Evolutionary conservation across 2,797 vertebrate species (phyloP), one percentile per base, ranked within the genome.

Genomic region (Sparus aurata): DNA sequence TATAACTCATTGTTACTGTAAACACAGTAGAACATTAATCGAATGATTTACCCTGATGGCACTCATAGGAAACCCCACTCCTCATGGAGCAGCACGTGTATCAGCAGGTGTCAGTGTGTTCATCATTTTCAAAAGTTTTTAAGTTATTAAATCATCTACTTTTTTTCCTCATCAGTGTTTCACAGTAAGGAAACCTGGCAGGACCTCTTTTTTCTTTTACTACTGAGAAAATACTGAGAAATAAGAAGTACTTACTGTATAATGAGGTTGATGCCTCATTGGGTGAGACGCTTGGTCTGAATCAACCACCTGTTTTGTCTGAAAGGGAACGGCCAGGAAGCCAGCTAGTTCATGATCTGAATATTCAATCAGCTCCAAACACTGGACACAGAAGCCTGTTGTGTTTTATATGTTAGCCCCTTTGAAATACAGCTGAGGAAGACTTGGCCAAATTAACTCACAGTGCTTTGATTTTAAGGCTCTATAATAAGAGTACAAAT

Each of bases 251-350:
- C 43, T 64, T 52, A 38, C 38, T 38, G 38, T 38, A 57, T 20
- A 62, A 68, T 53, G 47, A 74, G 54, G 63, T 61, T 34, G 27
- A 41, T 54, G 68, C 25, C 53, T 76, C 41, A 18, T 65, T 59
- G 60, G 50, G 41, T 43, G 69, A 80, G 69, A 69, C 12, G 12
- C 66, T 45, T 75, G 67, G 30, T 74, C 61, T 47, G 50, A 87
- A 77, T 75, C 45, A 65, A 75, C 77, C 83, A 88, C 89, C 82
- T 87, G 83, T 78, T 80, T 74, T 34, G 58, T 70, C 70, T 81
- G 76, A 80, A 72, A 79, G 53, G 62, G 16, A 80, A 59, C n/a
- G 65, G 53, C 59, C 9, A 18, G 12, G 41, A 69, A 64, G 69
- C 25, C 66, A 63, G 59, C 45, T 3, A 20, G 57, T 69, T 81